Base-by-base conservation (phyloP, 1,140 invertebrate species). In the Ganaspis sp. region DNA sequence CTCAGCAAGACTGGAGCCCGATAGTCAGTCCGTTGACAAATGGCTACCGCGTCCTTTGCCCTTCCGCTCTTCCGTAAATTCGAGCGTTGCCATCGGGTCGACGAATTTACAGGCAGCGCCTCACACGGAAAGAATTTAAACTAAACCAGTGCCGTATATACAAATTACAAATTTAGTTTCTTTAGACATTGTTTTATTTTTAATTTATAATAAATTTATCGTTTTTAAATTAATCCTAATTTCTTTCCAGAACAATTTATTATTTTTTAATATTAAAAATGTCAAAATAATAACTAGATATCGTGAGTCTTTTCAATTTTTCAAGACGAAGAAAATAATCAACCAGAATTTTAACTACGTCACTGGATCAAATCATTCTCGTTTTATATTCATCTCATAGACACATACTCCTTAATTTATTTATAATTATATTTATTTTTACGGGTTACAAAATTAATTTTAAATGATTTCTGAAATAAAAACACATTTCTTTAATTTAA, bases 21-120 rank as follows among this genome's bases (percentile, higher is more conserved):
- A 76, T 72, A 75, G 72, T 70, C 80, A 80, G 85, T 84, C 81
- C 85, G 85, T 86, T 85, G 83, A 86, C 84, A 84, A 86, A 83
- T 83, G 85, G 85, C 45, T 49, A n/a, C 45, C 45, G 45, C 85
- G 85, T 85, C 84, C 29, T 12, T 72, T 78, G 73, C 82, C 77
- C 75, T 38, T 84, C 80, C 81, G 78, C n/a, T n/a, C n/a, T n/a
- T 80, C 58, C 79, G 58, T 29, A 64, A 29, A 29, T 12, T 29
- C 26, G 12, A 29, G 58, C 45, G 45, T 49, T 49, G 45, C 45
- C 45, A 49, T 64, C 26, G 23, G 58, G 26, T 26, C 12, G 58
- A 11, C 58, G 23, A 29, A 11, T 64, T 64, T 64, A 12, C 26
- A 26, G 12, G 58, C 58, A 64, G 58, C 58, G 58, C 58, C 58